Evolutionary conservation across 2,888 invertebrate species (phyloP).

Genomic region (Himalopsyche japonica): DNA sequence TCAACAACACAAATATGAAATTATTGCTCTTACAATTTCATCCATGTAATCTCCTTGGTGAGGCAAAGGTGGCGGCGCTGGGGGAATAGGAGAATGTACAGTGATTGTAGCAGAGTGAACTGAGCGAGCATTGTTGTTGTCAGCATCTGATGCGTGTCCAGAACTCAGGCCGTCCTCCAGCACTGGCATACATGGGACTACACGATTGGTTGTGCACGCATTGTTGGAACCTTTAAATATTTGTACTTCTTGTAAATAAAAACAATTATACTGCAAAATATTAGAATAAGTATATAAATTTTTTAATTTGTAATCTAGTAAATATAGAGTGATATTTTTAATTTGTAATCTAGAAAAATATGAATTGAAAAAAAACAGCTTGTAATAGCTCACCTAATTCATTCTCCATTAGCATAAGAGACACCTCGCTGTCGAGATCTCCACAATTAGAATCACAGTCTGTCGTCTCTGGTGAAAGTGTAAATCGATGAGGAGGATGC

Average conservation of each 20-base stretch:
- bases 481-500: slow-evolving; percentile 70
- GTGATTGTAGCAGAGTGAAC: slow-evolving; percentile 44
- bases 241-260: no score
- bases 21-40: background rate
- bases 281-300: no score
- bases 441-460: slow-evolving; percentile 88
- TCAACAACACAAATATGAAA: no score
- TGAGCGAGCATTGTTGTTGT: slow-evolving; percentile 82
- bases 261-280: no score
- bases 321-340: no score
- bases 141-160: slow-evolving; percentile 90
- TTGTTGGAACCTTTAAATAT: background rate
- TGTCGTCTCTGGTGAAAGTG: slow-evolving; percentile 89
- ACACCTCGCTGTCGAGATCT: slow-evolving; percentile 85
- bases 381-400: slow-evolving; percentile 52
- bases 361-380: slow-evolving; percentile 11
- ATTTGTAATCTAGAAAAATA: no score
- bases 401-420: slow-evolving; percentile 74
- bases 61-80: slow-evolving; percentile 26
- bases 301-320: no score
- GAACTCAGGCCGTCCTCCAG: slow-evolving; percentile 93
- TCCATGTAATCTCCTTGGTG: background rate
- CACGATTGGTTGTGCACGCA: background rate
- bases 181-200: slow-evolving; percentile 70
- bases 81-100: slow-evolving; percentile 39